These are phyloP conservation scores for Melopsittacus undulatus DNA, from an alignment of 2,797 vertebrate genomes.

Conservation along the genomic window DNA sequence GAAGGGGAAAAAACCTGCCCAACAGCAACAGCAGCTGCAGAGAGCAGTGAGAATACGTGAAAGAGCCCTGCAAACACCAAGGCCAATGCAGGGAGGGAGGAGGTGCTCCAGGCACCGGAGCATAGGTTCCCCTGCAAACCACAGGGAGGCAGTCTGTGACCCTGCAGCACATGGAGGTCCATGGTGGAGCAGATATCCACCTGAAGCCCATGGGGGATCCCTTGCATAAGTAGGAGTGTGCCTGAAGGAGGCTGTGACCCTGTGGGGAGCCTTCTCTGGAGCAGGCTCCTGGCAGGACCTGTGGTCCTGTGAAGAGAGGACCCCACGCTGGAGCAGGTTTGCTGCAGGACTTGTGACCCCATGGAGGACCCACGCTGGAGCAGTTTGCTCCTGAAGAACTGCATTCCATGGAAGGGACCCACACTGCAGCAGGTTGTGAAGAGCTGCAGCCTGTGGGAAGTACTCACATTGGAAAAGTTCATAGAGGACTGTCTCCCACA, in stretches of 20 bases:
- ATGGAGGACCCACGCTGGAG: background rate
- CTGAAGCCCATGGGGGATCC: background rate
- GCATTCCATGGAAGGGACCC: background rate
- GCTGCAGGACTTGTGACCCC: background rate
- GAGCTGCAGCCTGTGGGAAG: background rate
- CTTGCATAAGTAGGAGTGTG: background rate
- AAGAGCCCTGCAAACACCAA: background rate
- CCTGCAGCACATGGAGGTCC: no score
- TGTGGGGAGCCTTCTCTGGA: background rate
- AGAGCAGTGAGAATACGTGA: background rate
- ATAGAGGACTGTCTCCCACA: background rate
- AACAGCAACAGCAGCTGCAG: background rate
- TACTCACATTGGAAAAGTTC: background rate
- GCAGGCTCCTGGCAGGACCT: background rate
- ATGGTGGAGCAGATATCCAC: background rate
- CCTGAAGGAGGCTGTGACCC: background rate
- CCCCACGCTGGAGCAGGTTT: background rate
- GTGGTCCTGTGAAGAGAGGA: background rate
- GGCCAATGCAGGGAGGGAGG: background rate
- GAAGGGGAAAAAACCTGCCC: background rate
- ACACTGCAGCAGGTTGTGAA: background rate
- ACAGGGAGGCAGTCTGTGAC: background rate
- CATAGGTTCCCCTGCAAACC: background rate
- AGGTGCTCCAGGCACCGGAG: background rate
- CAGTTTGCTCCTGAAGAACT: background rate